Conservation (phyloP, 1,140 invertebrate species). For the Heliconius hewitsoni region DNA sequence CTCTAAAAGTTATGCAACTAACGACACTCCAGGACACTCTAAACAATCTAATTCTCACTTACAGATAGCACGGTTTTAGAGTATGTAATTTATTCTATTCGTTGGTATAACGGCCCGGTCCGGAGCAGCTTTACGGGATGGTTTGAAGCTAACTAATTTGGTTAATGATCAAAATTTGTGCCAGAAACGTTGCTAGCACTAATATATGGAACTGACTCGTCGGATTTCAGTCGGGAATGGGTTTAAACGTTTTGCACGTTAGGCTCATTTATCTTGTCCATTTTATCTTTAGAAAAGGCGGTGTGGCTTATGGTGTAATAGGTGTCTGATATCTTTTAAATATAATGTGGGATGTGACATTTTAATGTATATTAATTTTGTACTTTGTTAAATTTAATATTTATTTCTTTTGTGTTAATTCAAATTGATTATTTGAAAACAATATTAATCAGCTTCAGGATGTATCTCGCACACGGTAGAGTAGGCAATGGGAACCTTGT, state of each 20-base stretch:
- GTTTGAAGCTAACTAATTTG: conserved; percentile 76
- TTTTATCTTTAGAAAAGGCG: conserved; percentile 75
- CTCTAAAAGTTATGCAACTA: conserved; percentile 9
- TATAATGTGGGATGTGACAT: conserved; percentile 17
- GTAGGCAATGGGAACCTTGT: no score
- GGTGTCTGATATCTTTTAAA: conserved; percentile 49
- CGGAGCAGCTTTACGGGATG: conserved; percentile 57
- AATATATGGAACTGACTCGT: conserved; percentile 81
- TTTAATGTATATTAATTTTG: neutral
- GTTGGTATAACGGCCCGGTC: conserved; percentile 55
- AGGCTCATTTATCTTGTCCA: conserved; percentile 79
- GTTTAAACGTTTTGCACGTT: conserved; percentile 81
- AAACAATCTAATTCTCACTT: conserved; percentile 40
- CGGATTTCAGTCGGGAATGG: conserved; percentile 79
- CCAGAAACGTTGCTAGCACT: conserved; percentile 74
- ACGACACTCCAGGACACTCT: conserved; percentile 14
- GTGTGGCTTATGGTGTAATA: conserved; percentile 53
- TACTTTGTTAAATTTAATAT: neutral
- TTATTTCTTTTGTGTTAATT: no score
- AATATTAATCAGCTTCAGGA: no score
- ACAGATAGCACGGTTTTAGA: conserved; percentile 40
- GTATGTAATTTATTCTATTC: conserved; percentile 64
- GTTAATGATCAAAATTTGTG: conserved; percentile 80
- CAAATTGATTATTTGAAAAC: no score
- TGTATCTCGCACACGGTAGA: no score